Evolutionary conservation across 2,888 invertebrate genomes (phyloP).

Genomic region (Oligia strigilis): DNA sequence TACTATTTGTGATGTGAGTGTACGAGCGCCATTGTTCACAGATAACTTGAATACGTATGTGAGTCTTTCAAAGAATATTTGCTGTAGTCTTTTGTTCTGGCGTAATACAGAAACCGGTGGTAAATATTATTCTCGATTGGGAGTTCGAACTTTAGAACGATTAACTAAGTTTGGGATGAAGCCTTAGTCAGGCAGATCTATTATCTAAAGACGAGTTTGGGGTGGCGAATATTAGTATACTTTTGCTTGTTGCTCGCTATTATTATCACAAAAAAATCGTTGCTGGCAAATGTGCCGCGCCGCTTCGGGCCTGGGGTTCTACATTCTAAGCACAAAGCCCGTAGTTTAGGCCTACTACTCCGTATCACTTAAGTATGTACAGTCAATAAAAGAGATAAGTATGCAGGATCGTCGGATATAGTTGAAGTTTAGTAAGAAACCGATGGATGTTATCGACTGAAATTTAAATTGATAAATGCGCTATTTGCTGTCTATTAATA

Average conservation of each 20-base stretch:
- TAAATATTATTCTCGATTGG: conserved; percentile 29
- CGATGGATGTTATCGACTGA: too few species aligned
- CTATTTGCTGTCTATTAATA: too few species aligned
- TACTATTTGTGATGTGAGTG: conserved; percentile 70
- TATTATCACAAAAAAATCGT: background rate
- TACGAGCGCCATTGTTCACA: conserved; percentile 64
- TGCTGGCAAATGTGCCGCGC: background rate
- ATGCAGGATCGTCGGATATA: too few species aligned
- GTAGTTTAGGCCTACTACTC: background rate
- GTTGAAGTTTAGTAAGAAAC: too few species aligned
- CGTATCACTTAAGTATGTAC: background rate
- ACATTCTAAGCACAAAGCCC: background rate
- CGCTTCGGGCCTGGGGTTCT: background rate
- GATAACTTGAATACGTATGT: conserved; percentile 61
- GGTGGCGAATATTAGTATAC: background rate
- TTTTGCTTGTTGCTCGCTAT: background rate
- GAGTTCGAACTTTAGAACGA: background rate
- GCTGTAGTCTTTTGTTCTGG: conserved; percentile 34
- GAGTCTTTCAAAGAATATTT: conserved; percentile 54
- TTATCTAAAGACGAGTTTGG: background rate
- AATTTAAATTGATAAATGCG: too few species aligned
- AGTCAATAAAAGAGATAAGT: too few species aligned
- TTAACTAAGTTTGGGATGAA: background rate
- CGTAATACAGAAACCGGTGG: conserved; percentile 24
- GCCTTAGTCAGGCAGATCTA: background rate